Evolutionary conservation across 2,888 invertebrate species (phyloP).

Genomic region (Graphium colonna): DNA sequence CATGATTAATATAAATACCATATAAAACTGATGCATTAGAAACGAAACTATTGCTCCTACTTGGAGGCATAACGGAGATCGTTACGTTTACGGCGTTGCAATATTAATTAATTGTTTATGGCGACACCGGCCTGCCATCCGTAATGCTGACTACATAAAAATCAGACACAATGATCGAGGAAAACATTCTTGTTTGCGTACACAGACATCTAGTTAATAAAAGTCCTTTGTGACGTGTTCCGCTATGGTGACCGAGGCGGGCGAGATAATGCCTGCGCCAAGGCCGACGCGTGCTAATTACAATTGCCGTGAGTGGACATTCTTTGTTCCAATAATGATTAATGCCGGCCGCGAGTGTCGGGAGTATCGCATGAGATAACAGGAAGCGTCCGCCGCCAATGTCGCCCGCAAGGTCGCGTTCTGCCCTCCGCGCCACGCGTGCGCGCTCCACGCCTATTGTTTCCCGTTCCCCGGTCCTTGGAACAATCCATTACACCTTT

Average conservation of each 20-base stretch:
- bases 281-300: slow-evolving; percentile 71
- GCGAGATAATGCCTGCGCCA: slow-evolving; percentile 54
- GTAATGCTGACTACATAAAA: slow-evolving; percentile 39
- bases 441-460: slow-evolving; percentile 12
- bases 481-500: slow-evolving; percentile 1
- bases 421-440: slow-evolving; percentile 25
- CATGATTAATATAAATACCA: too few species aligned
- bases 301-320: slow-evolving; percentile 78
- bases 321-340: slow-evolving; percentile 79
- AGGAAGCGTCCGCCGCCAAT: slow-evolving; percentile 75
- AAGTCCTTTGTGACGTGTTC: slow-evolving; percentile 66
- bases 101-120: slow-evolving; percentile 8
- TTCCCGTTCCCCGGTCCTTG: slow-evolving; percentile 28
- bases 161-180: slow-evolving; percentile 63
- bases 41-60: slow-evolving; percentile 15
- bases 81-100: slow-evolving; percentile 22
- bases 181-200: slow-evolving; percentile 61
- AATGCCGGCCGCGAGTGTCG: slow-evolving; percentile 68
- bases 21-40: too few species aligned
- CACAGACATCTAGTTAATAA: slow-evolving; percentile 43
- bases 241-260: slow-evolving; percentile 58
- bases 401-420: slow-evolving; percentile 63
- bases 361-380: slow-evolving; percentile 74
- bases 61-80: slow-evolving; percentile 21
- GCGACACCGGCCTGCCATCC: slow-evolving; percentile 42